phyloP scores from a whole-genome alignment of 2,797 vertebrate genomes.

The Notamacropus eugenii region DNA sequence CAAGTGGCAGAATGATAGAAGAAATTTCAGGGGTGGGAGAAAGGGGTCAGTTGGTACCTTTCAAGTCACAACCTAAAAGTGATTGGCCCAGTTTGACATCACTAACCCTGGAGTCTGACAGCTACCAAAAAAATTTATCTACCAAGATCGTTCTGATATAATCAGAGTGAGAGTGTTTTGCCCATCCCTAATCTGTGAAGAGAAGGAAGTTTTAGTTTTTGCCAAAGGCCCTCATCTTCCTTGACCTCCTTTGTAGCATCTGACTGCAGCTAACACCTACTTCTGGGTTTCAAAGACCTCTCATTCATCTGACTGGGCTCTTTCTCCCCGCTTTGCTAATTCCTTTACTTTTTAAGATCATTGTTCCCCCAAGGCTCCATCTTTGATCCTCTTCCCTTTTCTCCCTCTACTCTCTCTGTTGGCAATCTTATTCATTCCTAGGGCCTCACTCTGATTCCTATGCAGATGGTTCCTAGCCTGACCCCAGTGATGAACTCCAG shows the following conservation, averaged over 20 bases:
- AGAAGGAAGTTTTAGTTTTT: neutral
- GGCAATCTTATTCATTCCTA: neutral
- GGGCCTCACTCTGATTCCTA: neutral
- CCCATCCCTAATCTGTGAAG: neutral
- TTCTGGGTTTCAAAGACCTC: neutral
- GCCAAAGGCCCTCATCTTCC: neutral
- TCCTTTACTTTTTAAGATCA: neutral
- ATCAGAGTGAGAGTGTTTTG: neutral
- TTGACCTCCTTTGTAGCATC: neutral
- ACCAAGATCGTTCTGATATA: neutral
- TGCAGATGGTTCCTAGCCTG: neutral
- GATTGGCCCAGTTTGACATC: neutral
- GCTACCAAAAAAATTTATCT: neutral
- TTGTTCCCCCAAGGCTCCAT: neutral
- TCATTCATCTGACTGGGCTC: neutral
- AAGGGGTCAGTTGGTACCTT: neutral
- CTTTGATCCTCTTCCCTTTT: neutral
- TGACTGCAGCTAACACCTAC: neutral
- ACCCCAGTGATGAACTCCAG: neutral
- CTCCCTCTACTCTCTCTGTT: neutral
- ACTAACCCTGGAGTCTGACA: neutral
- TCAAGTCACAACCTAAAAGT: neutral
- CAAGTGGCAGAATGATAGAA: neutral
- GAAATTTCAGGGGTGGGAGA: neutral
- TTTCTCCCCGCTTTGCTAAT: neutral